These are phyloP conservation scores for Labrus mixtus DNA, from an alignment of 2,113 vertebrate genomes.

Conservation along the genomic window DNA sequence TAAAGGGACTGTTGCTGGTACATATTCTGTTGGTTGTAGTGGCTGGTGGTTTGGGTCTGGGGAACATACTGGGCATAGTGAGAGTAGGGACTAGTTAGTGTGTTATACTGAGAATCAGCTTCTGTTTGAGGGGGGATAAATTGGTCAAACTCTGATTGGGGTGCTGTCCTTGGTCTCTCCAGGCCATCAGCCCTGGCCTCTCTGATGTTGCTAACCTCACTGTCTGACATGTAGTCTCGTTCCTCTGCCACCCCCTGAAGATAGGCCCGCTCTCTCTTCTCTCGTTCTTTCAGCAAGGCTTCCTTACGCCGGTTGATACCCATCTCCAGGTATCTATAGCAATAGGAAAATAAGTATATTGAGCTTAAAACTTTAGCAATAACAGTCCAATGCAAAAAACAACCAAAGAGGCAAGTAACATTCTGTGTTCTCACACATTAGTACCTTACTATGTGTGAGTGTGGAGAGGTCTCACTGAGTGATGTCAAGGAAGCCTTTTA, in stretches of 20 bases:
- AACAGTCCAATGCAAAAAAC: constrained; percentile 5
- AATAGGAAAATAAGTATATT: background rate
- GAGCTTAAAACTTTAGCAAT: constrained; percentile 2
- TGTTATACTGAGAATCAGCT: constrained; percentile 92
- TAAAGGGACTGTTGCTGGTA: constrained; percentile 94
- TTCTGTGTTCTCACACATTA: constrained; percentile 73
- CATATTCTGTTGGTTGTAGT: constrained; percentile 91
- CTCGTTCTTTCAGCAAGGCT: constrained; percentile 95
- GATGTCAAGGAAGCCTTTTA: constrained; percentile 81
- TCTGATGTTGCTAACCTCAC: constrained; percentile 95
- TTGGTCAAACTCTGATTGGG: constrained; percentile 94
- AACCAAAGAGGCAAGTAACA: constrained; percentile 36
- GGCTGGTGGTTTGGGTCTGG: constrained; percentile 93
- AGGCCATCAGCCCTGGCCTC: constrained; percentile 89
- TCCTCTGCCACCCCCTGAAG: constrained; percentile 98
- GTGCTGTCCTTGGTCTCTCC: constrained; percentile 94
- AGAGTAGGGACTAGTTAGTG: constrained; percentile 92
- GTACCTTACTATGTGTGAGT: constrained; percentile 81
- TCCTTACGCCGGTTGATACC: constrained; percentile 98
- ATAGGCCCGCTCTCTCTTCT: constrained; percentile 97
- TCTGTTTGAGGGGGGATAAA: constrained; percentile 96
- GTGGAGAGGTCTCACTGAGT: constrained; percentile 74
- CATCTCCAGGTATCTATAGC: constrained; percentile 93
- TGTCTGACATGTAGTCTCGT: constrained; percentile 99
- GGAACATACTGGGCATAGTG: constrained; percentile 93